phyloP scores from a whole-genome alignment of 1,140 invertebrate species.

The Leptinotarsa lineolata region DNA sequence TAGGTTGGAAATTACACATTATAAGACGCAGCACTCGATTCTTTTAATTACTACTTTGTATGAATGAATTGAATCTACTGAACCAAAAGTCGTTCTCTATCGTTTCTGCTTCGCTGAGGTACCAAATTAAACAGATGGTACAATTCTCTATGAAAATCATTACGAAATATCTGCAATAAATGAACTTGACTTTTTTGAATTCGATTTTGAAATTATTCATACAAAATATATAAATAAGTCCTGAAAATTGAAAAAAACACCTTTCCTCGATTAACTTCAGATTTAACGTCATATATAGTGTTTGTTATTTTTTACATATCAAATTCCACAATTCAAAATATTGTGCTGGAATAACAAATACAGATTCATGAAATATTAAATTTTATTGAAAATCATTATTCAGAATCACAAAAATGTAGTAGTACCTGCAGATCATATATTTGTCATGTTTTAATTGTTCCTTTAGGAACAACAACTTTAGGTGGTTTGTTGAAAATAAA shows the following conservation, averaged over 20 bases:
- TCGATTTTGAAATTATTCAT: slow-evolving; percentile 75
- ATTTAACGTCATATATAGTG: slow-evolving; percentile 50
- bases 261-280: slow-evolving; percentile 44
- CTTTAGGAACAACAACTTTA: slow-evolving; percentile 39
- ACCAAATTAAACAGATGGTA: slow-evolving; percentile 68
- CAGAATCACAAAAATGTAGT: too few relatives aligned
- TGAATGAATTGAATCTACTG: too few relatives aligned
- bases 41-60: too few relatives aligned
- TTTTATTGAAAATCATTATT: too few relatives aligned
- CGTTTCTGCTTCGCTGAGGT: slow-evolving; percentile 59
- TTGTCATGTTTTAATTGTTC: neutral
- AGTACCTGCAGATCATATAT: too few relatives aligned
- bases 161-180: slow-evolving; percentile 67
- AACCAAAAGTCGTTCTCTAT: slow-evolving; percentile 65
- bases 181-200: slow-evolving; percentile 69
- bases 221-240: slow-evolving; percentile 72
- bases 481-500: slow-evolving; percentile 44
- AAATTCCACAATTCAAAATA: too few relatives aligned
- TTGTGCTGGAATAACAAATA: too few relatives aligned
- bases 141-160: slow-evolving; percentile 69
- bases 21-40: too few relatives aligned
- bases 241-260: slow-evolving; percentile 66
- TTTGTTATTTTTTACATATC: too few relatives aligned
- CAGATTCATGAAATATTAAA: too few relatives aligned
- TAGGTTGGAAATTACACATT: too few relatives aligned